phyloP scores from a whole-genome alignment of 1,140 invertebrate genomes.

The Ephestia elutella region DNA sequence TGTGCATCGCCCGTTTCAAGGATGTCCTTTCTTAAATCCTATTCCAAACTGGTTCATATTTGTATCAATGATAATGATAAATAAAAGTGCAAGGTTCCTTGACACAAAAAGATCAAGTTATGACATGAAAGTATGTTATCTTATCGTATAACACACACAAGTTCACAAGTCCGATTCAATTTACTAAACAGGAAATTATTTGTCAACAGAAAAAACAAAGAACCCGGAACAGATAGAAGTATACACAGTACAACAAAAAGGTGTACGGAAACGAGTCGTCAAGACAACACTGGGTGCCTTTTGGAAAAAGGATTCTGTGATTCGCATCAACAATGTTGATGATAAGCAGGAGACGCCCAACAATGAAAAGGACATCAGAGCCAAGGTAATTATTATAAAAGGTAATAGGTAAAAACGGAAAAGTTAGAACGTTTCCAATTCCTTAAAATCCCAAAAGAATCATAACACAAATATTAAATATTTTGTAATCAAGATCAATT shows the following conservation, averaged over 20 bases:
- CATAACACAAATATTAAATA: neutral
- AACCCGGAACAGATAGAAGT: constrained; percentile 79
- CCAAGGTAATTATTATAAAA: constrained; percentile 71
- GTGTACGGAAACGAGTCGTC: constrained; percentile 76
- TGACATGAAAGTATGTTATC: neutral
- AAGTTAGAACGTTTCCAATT: constrained; percentile 58
- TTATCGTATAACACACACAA: neutral
- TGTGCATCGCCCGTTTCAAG: constrained; percentile 26
- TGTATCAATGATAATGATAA: neutral
- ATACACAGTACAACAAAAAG: constrained; percentile 78
- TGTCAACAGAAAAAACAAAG: constrained; percentile 79
- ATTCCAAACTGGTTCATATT: neutral
- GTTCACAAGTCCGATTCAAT: neutral
- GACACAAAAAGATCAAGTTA: neutral
- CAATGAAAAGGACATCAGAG: constrained; percentile 78
- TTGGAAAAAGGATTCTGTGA: constrained; percentile 78
- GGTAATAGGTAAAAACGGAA: constrained; percentile 20
- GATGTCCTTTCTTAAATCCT: constrained; percentile 17
- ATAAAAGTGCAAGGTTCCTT: neutral
- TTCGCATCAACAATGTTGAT: constrained; percentile 81
- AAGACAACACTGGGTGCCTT: constrained; percentile 77
- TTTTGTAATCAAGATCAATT: neutral
- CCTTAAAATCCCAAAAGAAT: constrained; percentile 5
- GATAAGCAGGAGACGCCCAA: constrained; percentile 79
- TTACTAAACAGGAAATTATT: neutral